Evolutionary conservation across 1,140 invertebrate genomes (phyloP), one percentile per base, ranked within the genome.

Genomic region (Phenacoccus solenopsis): DNA sequence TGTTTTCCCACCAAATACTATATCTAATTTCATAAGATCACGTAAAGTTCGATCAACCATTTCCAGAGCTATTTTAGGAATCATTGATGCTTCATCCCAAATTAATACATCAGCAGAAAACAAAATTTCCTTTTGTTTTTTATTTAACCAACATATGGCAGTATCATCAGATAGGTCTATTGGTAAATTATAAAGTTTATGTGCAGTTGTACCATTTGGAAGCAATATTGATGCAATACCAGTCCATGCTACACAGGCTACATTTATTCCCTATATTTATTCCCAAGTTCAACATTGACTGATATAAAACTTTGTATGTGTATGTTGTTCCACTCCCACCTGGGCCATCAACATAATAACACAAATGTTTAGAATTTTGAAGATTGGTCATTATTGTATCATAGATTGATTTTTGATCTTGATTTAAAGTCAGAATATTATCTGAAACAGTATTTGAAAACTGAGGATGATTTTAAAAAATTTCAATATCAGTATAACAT

Each of bases 311-410:
- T n/a, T n/a, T 76, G 27, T 72, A 72, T 0, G 70, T 12, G 22
- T 57, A 72, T 0, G 68, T 77, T 74, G 77, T 76, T 20, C 75
- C 74, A 28, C 75, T 77, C 21, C 77, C 77, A 21, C 76, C 77
- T 28, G 76, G 75, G 4, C 74, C 75, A 71, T 76, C 74, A 3
- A 78, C 27, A 70, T 76, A 78, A 70, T 73, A 49, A 5, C 5
- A 32, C 13, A 5, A 5, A 32, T 13, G 5, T 32, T 13, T 5
- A 32, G 5, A 7, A 32, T 13, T 7, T 32, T 32, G 5, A 7
- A 32, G 5, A 32, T 13, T 5, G 30, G 30, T 7, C 5, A 32
- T 32, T 7, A 32, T 32, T 32, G 5, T 13, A 32, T 32, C 30
- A 32, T 7, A 7, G 13, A 32, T 32, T 32, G 5, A 7, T 32